These are phyloP conservation scores for Polymixis lichenea DNA, from an alignment of 2,888 invertebrate genomes.

Conservation along the genomic window DNA sequence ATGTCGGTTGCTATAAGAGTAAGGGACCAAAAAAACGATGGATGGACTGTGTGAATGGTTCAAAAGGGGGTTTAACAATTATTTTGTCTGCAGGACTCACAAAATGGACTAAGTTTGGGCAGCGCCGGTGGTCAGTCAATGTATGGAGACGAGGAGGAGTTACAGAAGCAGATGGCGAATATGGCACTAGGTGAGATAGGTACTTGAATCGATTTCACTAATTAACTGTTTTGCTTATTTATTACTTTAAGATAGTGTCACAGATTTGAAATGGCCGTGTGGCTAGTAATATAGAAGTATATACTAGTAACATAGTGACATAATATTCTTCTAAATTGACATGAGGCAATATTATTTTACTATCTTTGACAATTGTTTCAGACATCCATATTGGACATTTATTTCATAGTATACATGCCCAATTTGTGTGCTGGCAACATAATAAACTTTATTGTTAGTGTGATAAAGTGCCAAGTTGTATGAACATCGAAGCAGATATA, in stretches of 20 bases:
- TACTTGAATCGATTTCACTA: conserved; percentile 25
- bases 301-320: too few species aligned
- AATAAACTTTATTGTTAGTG: background rate
- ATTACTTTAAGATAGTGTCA: background rate
- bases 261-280: background rate
- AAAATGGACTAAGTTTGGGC: conserved; percentile 88
- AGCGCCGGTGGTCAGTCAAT: conserved; percentile 91
- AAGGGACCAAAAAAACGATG: too few species aligned
- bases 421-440: background rate
- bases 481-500: background rate
- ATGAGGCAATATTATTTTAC: background rate
- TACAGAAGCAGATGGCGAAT: conserved; percentile 93
- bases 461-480: background rate
- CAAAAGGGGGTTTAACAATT: background rate
- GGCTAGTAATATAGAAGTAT: too few species aligned
- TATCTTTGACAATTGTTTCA: background rate
- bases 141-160: conserved; percentile 93
- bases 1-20: too few species aligned
- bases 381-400: background rate
- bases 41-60: too few species aligned
- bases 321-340: background rate
- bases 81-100: conserved; percentile 82
- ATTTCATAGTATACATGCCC: background rate
- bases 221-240: conserved; percentile 31
- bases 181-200: conserved; percentile 89